Evolutionary conservation across 2,888 invertebrate species (phyloP), one percentile per base, ranked within the genome.

Genomic region (Cyrtodaria siliqua): DNA sequence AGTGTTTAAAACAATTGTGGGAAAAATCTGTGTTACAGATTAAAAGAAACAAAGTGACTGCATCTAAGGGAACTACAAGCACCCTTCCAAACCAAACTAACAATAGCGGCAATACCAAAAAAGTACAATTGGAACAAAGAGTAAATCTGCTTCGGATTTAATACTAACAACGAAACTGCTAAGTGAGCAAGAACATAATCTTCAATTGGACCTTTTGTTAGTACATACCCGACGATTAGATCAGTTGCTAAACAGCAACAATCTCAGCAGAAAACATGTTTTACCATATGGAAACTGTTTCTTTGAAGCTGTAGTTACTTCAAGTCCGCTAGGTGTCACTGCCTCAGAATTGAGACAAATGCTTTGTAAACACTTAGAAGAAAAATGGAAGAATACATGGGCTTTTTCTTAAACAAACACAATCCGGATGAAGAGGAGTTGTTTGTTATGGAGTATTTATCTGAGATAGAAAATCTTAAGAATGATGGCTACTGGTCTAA

Each of bases 401-500:
- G n/a, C 8, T 60, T 60, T 60, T 8, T 60, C 23, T 27, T 47
- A 27, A 60, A 24, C 59, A 9, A 26, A 14, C 26, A 59, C 26
- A 12, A 24, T 24, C 59, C 42, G 24, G 59, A 59, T 23, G 24
- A 59, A 14, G 44, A 59, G 42, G 44, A 42, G n/a, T 20, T 2
- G 8, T 59, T 59, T 42, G 26, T 44, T 18, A 16, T 8, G 9
- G 59, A 62, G 23, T 62, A 62, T 38, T 20, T 62, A 23, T 23
- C 14, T 50, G 42, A 68, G 18, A 42, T 49, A 12, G 38, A 60
- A 4, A 27, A 49, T 27, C 38, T 59, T 27, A 52, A 33, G 14
- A n/a, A 52, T 53, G 61, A 50, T 44, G 60, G 69, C 14, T 24
- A 53, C 40, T 55, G 55, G 49, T 33, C 50, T 52, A 42, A 27